phyloP scores from a whole-genome alignment of 2,888 invertebrate genomes.

The Pasiphila rectangulata region DNA sequence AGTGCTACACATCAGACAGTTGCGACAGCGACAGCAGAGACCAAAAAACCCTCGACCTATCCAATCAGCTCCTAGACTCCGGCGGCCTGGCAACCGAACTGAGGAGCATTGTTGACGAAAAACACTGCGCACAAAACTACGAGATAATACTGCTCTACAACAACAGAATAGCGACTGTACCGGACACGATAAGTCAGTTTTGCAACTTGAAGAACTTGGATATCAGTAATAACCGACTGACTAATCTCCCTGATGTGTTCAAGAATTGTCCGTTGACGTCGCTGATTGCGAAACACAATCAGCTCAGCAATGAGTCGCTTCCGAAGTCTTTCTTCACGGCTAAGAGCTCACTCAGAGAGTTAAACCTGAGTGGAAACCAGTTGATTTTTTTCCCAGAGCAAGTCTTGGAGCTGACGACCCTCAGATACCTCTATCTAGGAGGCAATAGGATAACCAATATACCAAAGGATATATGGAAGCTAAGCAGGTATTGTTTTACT shows the following conservation, averaged over 20 bases:
- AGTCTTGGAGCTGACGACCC: conserved; percentile 86
- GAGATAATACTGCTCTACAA: conserved; percentile 92
- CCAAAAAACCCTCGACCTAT: conserved; percentile 85
- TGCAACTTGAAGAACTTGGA: conserved; percentile 89
- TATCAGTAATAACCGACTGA: conserved; percentile 92
- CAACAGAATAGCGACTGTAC: conserved; percentile 89
- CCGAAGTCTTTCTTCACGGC: conserved; percentile 90
- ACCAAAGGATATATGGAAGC: conserved; percentile 87
- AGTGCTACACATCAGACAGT: conserved; percentile 91
- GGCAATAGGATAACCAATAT: conserved; percentile 91
- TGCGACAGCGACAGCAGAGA: conserved; percentile 88
- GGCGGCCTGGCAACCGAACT: conserved; percentile 81
- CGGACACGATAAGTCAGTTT: conserved; percentile 83
- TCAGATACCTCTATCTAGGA: conserved; percentile 94
- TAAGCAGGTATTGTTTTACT: conserved; percentile 54
- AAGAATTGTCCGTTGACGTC: conserved; percentile 87
- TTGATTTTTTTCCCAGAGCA: conserved; percentile 92
- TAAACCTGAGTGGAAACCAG: conserved; percentile 97
- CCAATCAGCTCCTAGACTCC: conserved; percentile 78
- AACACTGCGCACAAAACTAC: conserved; percentile 79
- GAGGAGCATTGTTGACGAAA: conserved; percentile 81
- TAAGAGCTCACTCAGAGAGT: conserved; percentile 85
- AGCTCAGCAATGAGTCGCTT: conserved; percentile 89
- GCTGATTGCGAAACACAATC: conserved; percentile 94
- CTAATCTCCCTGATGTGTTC: conserved; percentile 88